phyloP scores from a whole-genome alignment of 2,797 vertebrate species.

The Sebastes oblongus region DNA sequence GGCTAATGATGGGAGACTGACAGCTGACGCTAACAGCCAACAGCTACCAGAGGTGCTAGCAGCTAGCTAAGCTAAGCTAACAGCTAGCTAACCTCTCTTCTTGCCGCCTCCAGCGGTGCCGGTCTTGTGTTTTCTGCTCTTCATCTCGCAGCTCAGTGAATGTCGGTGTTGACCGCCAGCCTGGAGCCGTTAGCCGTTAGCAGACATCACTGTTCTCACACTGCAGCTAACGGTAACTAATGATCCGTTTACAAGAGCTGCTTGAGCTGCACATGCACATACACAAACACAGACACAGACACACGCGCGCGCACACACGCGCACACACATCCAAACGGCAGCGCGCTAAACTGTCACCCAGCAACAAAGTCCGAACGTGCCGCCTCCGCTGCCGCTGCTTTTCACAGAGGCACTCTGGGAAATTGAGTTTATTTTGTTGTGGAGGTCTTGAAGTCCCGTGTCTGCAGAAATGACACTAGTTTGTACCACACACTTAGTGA shows the following conservation, averaged over 20 bases:
- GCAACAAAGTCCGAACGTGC: constrained; percentile 59
- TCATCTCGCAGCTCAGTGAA: constrained; percentile 70
- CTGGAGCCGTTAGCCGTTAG: not conserved
- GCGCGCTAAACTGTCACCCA: constrained; percentile 59
- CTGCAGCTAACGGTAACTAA: not conserved
- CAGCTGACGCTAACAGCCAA: not conserved
- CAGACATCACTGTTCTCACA: constrained; percentile 38
- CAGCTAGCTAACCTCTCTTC: constrained; percentile 72
- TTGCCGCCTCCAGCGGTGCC: constrained; percentile 66
- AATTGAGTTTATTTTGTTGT: constrained; percentile 39
- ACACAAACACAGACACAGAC: not conserved
- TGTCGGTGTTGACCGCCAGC: not conserved
- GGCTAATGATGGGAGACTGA: too few species aligned
- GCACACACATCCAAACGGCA: not conserved
- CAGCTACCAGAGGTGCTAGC: constrained; percentile 28
- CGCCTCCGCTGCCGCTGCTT: constrained; percentile 64
- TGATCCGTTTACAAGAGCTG: constrained; percentile 38
- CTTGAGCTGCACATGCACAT: not conserved
- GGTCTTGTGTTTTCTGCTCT: constrained; percentile 69
- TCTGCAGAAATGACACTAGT: not conserved
- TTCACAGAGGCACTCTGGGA: constrained; percentile 60
- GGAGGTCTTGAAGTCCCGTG: not conserved
- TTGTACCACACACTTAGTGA: not conserved
- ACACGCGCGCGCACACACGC: too few species aligned
- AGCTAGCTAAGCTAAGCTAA: constrained; percentile 36